phyloP scores from a whole-genome alignment of 2,888 invertebrate species.

The Geophilus truncorum region DNA sequence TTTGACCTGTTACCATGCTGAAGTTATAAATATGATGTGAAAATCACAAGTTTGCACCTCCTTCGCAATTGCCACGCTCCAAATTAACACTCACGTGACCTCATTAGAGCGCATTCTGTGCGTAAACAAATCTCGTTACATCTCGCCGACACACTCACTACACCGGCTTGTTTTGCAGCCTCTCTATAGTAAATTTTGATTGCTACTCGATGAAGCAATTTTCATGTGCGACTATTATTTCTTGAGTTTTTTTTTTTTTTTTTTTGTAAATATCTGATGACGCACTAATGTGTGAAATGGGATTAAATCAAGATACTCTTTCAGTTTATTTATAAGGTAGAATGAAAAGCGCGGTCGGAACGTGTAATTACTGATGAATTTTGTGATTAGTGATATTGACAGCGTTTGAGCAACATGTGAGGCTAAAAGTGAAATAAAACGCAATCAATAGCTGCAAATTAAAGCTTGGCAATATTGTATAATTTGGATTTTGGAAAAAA shows the following conservation, averaged over 20 bases:
- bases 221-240: neutral
- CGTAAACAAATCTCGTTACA: constrained; percentile 12
- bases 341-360: neutral
- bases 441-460: neutral
- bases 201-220: neutral
- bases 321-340: neutral
- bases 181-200: neutral
- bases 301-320: neutral
- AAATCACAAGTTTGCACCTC: neutral
- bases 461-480: neutral
- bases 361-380: neutral
- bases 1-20: neutral
- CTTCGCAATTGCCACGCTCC: neutral
- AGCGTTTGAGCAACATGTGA: neutral
- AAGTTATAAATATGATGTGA: neutral
- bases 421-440: neutral
- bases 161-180: neutral
- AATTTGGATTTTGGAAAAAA: neutral
- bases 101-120: constrained; percentile 6
- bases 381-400: neutral
- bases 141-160: constrained; percentile 4
- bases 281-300: neutral
- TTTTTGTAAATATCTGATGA: neutral
- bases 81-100: neutral
- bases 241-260: neutral